These are phyloP conservation scores for Peucedramus taeniatus DNA, from an alignment of 2,113 vertebrate species.

Conservation along the genomic window DNA sequence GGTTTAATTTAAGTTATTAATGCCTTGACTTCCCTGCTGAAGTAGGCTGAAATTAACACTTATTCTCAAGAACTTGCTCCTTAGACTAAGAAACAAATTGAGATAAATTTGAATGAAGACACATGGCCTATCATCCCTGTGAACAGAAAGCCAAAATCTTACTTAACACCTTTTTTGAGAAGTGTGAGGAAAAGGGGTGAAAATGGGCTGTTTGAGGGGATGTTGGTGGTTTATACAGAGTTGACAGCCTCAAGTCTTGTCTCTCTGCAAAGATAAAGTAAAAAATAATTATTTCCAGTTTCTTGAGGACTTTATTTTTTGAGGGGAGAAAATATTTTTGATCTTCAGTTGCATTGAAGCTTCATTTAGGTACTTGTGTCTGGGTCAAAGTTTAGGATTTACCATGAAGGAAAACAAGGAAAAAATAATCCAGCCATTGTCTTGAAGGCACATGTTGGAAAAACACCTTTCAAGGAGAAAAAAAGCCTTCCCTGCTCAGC, in stretches of 20 bases:
- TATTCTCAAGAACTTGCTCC: neutral
- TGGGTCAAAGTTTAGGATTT: neutral
- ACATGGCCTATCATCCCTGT: neutral
- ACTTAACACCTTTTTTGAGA: neutral
- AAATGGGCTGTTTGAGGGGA: neutral
- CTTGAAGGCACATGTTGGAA: neutral
- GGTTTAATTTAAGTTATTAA: neutral
- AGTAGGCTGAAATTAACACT: neutral
- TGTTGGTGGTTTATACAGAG: neutral
- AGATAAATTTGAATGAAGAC: neutral
- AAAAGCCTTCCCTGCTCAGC: neutral
- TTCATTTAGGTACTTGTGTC: neutral
- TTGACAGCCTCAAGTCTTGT: neutral
- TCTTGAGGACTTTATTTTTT: neutral
- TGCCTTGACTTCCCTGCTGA: neutral
- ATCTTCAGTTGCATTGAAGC: neutral
- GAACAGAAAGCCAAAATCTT: neutral
- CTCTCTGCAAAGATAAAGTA: neutral
- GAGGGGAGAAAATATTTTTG: neutral
- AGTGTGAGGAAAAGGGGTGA: neutral
- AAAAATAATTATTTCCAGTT: neutral
- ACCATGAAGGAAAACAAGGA: neutral
- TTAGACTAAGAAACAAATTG: neutral
- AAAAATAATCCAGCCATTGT: fast-evolving
- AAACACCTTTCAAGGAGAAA: neutral